Evolutionary conservation across 2,797 vertebrate genomes (phyloP).

Genomic region (Coranthus polyacanthus): DNA sequence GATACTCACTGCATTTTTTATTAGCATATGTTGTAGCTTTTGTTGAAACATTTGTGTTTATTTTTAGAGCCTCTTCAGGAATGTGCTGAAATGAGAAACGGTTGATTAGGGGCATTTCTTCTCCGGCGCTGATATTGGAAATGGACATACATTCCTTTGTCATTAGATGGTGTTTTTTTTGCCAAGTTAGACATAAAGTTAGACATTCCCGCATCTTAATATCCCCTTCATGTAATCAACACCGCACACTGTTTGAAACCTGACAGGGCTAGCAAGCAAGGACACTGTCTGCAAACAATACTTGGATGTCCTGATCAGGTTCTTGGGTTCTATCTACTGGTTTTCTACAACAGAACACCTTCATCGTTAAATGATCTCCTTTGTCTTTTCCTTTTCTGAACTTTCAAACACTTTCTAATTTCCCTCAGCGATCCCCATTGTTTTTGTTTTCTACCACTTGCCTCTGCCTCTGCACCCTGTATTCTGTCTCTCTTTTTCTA

Average conservation of each 20-base stretch:
- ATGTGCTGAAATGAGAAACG: constrained; percentile 48
- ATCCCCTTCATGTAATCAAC: constrained; percentile 21
- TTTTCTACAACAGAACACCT: constrained; percentile 10
- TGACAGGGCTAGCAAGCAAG: too few relatives aligned
- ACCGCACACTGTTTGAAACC: background rate
- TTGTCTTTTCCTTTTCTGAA: background rate
- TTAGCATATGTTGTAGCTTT: too few relatives aligned
- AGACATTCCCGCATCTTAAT: constrained; percentile 21
- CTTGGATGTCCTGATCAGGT: too few relatives aligned
- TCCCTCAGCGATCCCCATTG: constrained; percentile 16
- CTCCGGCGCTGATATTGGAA: constrained; percentile 17
- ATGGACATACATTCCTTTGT: constrained; percentile 28
- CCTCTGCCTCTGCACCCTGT: constrained; percentile 24
- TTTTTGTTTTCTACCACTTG: constrained; percentile 42
- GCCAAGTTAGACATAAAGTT: constrained; percentile 23
- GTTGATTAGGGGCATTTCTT: constrained; percentile 29
- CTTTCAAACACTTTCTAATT: constrained; percentile 18
- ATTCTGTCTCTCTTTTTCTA: constrained; percentile 18
- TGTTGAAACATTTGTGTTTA: background rate
- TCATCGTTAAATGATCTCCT: constrained; percentile 11
- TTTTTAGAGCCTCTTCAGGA: constrained; percentile 23
- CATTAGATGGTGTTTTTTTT: constrained; percentile 32
- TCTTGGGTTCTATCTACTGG: background rate
- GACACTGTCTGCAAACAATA: too few relatives aligned
- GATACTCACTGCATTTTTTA: too few relatives aligned